phyloP scores from a whole-genome alignment of 2,797 vertebrate species.

The Xenops minutus region DNA sequence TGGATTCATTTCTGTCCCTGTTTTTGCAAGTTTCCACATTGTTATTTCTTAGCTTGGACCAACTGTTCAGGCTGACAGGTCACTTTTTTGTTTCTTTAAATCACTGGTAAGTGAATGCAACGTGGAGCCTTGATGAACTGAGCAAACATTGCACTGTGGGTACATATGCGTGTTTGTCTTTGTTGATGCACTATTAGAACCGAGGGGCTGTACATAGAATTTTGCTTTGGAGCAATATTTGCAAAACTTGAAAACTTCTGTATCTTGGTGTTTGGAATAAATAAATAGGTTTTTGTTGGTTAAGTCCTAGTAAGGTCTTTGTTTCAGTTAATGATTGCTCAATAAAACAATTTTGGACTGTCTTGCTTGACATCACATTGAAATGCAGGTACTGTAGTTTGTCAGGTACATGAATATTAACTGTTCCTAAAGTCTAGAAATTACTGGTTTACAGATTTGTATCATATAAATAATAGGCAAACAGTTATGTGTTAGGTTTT shows the following conservation, averaged over 20 bases:
- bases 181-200: conserved; percentile 71
- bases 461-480: background rate
- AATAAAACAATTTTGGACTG: background rate
- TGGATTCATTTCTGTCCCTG: conserved; percentile 39
- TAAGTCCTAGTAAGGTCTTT: conserved; percentile 51
- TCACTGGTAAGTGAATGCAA: conserved; percentile 55
- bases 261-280: conserved; percentile 76
- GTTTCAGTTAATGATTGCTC: background rate
- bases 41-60: conserved; percentile 32
- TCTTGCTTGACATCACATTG: background rate
- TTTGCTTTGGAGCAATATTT: conserved; percentile 76
- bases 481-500: accelerated
- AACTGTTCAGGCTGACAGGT: conserved; percentile 30
- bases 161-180: conserved; percentile 17
- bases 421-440: background rate
- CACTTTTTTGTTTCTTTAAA: conserved; percentile 49
- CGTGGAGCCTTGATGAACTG: conserved; percentile 57
- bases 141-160: conserved; percentile 72
- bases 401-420: background rate
- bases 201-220: conserved; percentile 65
- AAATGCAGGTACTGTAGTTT: background rate
- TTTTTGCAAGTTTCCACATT: conserved; percentile 51
- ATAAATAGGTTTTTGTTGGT: conserved; percentile 76
- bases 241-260: conserved; percentile 75
- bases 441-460: background rate